Conservation (phyloP, 2,113 vertebrate species). For the Thryonomys swinderianus region DNA sequence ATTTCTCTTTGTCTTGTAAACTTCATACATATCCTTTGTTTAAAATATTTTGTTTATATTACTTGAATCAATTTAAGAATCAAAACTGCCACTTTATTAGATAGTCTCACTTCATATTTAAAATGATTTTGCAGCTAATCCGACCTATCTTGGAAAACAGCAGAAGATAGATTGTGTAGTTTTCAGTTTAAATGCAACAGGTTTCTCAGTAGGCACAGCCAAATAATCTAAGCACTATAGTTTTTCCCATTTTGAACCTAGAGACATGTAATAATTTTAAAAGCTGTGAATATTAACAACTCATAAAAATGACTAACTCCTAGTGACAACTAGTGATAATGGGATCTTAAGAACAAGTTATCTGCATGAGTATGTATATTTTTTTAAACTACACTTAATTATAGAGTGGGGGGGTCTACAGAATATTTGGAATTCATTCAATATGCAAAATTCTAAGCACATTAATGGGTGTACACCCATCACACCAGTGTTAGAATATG, state of each 20-base stretch:
- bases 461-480: constrained; percentile 8
- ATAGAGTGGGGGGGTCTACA: constrained; percentile 54
- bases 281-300: constrained; percentile 57
- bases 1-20: neutral
- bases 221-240: constrained; percentile 39
- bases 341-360: constrained; percentile 60
- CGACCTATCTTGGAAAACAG: constrained; percentile 19
- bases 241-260: constrained; percentile 38
- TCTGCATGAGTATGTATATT: constrained; percentile 43
- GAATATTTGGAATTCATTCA: constrained; percentile 61
- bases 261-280: constrained; percentile 51
- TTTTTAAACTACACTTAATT: constrained; percentile 67
- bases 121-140: neutral
- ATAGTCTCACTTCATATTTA: constrained; percentile 13
- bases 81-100: neutral
- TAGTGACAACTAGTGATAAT: constrained; percentile 55
- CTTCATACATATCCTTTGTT: neutral
- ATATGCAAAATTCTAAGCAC: constrained; percentile 44
- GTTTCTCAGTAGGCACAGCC: constrained; percentile 8
- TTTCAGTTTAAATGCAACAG: constrained; percentile 50
- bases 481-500: constrained; percentile 8
- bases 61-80: neutral
- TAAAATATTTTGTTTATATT: constrained; percentile 2
- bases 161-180: neutral
- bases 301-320: constrained; percentile 59